Base-by-base conservation (phyloP, 2,888 invertebrate genomes). In the Caenorhabditis angaria region DNA sequence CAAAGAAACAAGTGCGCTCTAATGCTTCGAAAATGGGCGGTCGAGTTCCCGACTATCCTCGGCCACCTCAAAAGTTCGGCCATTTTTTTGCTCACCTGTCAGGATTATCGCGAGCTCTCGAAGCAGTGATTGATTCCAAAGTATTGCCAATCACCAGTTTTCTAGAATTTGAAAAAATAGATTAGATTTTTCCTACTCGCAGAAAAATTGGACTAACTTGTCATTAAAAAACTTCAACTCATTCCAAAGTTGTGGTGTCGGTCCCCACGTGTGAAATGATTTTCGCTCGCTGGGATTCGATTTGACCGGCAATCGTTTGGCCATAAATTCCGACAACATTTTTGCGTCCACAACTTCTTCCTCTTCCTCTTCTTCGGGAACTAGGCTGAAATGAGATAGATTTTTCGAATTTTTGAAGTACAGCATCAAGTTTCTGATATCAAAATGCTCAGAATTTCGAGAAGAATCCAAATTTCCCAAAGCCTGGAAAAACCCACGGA, bases 121-220 rank as follows among this genome's bases (percentile, higher is more conserved):
- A 65, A 0, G 58, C 61, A 3, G 68, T 59, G 6, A 73, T 68
- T 18, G 73, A 73, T 53, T 61, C 48, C 56, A 73, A 47, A 2
- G 73, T 73, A 60, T 73, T 73, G 28, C 73, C 73, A 51, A 68
- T 65, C 22, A 73, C 50, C 12, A 73, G 58, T 20, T 61, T 62
- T 58, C 73, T 73, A n/a, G n/a, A n/a, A n/a, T n/a, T n/a, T 63
- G 12, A 65, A 71, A 51, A 28, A 47, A 27, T 25, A 47, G 12
- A 0, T n/a, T 47, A n/a, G n/a, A n/a, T 55, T 28, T 41, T 24
- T 55, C 22, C 28, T 27, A 27, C 4, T 12, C 6, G 6, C 6
- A n/a, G 24, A 12, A 25, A 41, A 12, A 61, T 2, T 41, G 22
- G 6, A 60, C n/a, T 41, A 0, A 65, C 71, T 63, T 66, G 28